Base-by-base conservation (phyloP, 2,113 vertebrate species). In the Lucifuga dentata region DNA sequence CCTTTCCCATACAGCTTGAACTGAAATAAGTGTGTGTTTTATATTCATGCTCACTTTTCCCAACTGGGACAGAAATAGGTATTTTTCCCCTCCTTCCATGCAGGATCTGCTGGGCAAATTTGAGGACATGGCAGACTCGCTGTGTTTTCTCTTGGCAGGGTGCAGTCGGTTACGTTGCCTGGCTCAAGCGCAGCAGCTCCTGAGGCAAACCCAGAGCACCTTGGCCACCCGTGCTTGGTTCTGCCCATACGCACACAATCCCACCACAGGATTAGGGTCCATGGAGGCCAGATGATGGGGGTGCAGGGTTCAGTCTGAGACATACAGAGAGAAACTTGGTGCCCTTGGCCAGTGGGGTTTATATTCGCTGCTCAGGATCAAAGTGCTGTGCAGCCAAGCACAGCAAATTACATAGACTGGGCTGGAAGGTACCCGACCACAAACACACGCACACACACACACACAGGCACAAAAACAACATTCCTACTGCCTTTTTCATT, bases 31-130 rank as follows among this genome's bases (percentile, higher is more conserved):
- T 5, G 24, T 52, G 44, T 72, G 55, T 53, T 46, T 76, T 78
- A 74, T 53, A 56, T 63, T 58, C 69, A 24, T 52, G 58, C 74
- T 84, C 71, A 56, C 29, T 51, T 59, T 88, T 81, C 85, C 85
- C 85, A 85, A 78, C 67, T 40, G 13, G 65, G 80, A 87, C 86
- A 86, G 76, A 90, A 89, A 89, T 88, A 87, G 83, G 81, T 80
- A 70, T 83, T 80, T 81, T 87, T 46, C 66, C 73, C 78, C 48
- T 11, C 78, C 48, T 11, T 32, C 73, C 68, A n/a, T 38, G 68
- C 50, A 55, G 39, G 58, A 55, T 70, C 33, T 71, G 63, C 77
- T 36, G 50, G 69, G 59, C 68, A 68, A 29, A 81, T 61, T 82
- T 70, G 56, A 69, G 69, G 73, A 61, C 71, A 81, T 66, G 82